phyloP scores from a whole-genome alignment of 1,140 invertebrate species.

The Hydropsyche tenuis region DNA sequence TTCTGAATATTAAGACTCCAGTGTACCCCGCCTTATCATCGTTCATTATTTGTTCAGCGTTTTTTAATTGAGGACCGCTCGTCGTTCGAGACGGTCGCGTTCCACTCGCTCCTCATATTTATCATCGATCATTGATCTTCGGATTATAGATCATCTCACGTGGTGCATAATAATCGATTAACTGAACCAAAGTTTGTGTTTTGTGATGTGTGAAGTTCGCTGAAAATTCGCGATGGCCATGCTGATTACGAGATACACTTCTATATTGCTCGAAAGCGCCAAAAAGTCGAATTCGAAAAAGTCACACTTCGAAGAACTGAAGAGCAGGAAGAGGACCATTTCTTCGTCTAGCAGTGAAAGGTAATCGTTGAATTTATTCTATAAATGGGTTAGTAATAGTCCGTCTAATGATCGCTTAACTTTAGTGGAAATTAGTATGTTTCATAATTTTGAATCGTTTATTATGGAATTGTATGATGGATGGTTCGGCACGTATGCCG shows the following conservation, averaged over 20 bases:
- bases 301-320: slow-evolving; percentile 28
- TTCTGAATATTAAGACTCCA: background rate
- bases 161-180: no score
- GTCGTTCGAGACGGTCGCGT: slow-evolving; percentile 8
- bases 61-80: slow-evolving; percentile 28
- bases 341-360: slow-evolving; percentile 48
- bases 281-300: slow-evolving; percentile 54
- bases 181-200: background rate
- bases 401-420: no score
- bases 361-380: no score
- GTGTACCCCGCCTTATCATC: background rate
- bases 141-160: background rate
- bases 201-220: slow-evolving; percentile 10
- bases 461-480: no score
- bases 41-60: slow-evolving; percentile 2
- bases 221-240: slow-evolving; percentile 50
- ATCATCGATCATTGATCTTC: background rate
- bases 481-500: no score
- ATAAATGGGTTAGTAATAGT: no score
- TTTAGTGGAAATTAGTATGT: no score
- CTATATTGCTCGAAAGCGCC: slow-evolving; percentile 61
- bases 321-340: slow-evolving; percentile 25
- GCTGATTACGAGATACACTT: slow-evolving; percentile 62
- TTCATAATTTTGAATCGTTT: no score
- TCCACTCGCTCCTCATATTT: background rate